Conservation (phyloP, 2,888 invertebrate genomes). For the Leptinotarsa tumamoca region DNA sequence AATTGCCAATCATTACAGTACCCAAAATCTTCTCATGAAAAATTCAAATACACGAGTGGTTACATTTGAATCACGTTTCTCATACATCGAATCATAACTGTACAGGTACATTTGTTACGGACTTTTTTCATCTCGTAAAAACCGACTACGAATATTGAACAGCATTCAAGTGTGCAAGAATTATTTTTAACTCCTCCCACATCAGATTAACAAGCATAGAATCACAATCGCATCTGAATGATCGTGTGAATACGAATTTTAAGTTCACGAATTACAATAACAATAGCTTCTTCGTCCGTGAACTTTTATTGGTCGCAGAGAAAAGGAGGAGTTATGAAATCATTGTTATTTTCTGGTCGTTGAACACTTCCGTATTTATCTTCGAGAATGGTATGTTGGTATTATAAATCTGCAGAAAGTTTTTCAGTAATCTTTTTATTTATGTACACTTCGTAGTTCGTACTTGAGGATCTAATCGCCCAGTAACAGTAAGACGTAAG, state of each 20-base stretch:
- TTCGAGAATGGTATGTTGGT: background rate
- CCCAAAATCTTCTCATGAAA: no score
- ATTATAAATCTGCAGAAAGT: background rate
- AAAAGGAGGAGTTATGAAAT: slow-evolving; percentile 19
- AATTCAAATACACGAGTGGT: background rate
- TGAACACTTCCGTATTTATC: slow-evolving; percentile 1
- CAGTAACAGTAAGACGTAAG: no score
- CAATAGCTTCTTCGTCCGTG: slow-evolving; percentile 1
- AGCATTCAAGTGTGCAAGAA: slow-evolving; percentile 6
- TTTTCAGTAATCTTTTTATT: no score
- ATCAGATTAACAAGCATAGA: slow-evolving; percentile 18
- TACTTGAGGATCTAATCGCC: no score
- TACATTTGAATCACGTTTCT: background rate
- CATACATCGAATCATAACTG: slow-evolving; percentile 11
- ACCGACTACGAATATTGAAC: background rate
- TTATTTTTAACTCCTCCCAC: slow-evolving; percentile 18
- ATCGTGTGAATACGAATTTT: slow-evolving; percentile 20
- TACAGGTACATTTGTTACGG: slow-evolving; percentile 3
- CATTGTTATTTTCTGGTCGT: slow-evolving; percentile 19
- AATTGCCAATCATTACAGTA: no score
- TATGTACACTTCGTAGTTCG: no score
- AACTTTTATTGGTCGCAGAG: slow-evolving; percentile 11
- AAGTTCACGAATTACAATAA: slow-evolving; percentile 19
- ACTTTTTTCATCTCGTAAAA: background rate
- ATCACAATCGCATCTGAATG: slow-evolving; percentile 20